Percentiles rank a stretch among this genome's conserved stretches.
Conservation (phyloP, 2,797 vertebrate species). For the Valencia hispanica region DNA sequence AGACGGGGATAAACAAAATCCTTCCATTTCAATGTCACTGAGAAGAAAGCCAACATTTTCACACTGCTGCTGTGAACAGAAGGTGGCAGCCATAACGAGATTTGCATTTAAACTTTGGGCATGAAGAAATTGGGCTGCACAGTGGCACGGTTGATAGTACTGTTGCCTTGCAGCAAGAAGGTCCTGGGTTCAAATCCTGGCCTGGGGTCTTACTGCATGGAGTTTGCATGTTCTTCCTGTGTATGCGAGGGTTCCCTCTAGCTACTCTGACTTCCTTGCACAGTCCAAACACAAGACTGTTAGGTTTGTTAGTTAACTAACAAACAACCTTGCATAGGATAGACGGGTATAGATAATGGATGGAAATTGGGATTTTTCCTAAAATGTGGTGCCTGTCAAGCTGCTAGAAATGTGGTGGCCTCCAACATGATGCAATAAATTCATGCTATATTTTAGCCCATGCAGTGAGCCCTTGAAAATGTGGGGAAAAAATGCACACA, state of each 20-base stretch:
- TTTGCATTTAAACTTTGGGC: constrained; percentile 78
- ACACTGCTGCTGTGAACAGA: constrained; percentile 72
- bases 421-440: background rate
- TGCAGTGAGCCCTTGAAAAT: constrained; percentile 2
- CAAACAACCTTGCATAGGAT: too few relatives aligned
- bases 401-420: constrained; percentile 10
- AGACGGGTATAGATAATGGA: too few relatives aligned
- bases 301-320: too few relatives aligned
- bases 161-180: too few relatives aligned
- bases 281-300: too few relatives aligned
- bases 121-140: constrained; percentile 54
- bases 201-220: too few relatives aligned
- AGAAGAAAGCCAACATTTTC: constrained; percentile 85
- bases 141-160: too few relatives aligned
- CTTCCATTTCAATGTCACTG: constrained; percentile 86
- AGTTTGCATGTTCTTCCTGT: too few relatives aligned
- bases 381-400: constrained; percentile 40
- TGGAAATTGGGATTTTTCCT: constrained; percentile 50
- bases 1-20: constrained; percentile 87
- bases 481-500: background rate
- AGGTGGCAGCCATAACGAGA: constrained; percentile 65
- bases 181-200: too few relatives aligned
- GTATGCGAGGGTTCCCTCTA: too few relatives aligned
- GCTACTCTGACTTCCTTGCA: too few relatives aligned
- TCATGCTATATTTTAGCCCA: background rate